phyloP scores from a whole-genome alignment of 2,113 vertebrate genomes.

The Dromiciops gliroides region DNA sequence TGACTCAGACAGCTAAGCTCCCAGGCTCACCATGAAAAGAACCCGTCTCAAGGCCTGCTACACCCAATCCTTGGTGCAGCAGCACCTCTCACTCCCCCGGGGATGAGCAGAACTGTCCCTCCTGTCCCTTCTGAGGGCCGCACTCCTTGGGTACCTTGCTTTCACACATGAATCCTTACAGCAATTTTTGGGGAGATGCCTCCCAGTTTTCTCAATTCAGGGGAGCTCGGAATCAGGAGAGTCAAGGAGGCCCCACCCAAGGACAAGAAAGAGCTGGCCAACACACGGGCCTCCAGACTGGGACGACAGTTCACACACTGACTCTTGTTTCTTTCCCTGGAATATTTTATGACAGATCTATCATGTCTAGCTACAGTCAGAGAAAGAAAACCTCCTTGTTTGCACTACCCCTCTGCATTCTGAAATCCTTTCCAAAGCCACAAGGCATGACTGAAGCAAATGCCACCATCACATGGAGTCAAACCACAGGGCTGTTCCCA shows the following conservation, averaged over 20 bases:
- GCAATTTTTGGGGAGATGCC: neutral
- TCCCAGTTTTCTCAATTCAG: neutral
- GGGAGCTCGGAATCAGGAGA: slow-evolving; percentile 13
- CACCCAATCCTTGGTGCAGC: neutral
- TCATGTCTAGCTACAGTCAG: neutral
- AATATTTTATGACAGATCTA: neutral
- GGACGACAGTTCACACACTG: neutral
- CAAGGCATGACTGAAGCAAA: slow-evolving; percentile 48
- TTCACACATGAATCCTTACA: neutral
- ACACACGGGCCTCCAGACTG: neutral
- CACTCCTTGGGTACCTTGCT: neutral
- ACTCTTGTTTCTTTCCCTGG: slow-evolving; percentile 37
- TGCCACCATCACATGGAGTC: slow-evolving; percentile 52
- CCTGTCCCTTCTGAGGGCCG: neutral
- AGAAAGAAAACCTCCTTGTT: neutral
- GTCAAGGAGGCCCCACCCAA: slow-evolving; percentile 8
- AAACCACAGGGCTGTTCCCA: slow-evolving; percentile 65
- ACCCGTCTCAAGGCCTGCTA: neutral
- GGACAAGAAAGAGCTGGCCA: slow-evolving; percentile 28
- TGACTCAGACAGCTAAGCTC: slow-evolving; percentile 53
- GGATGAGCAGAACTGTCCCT: neutral
- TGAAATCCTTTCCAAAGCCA: slow-evolving; percentile 58
- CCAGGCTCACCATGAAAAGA: slow-evolving; percentile 42
- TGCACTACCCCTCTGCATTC: neutral
- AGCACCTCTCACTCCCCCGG: neutral